Conservation (phyloP, 2,888 invertebrate genomes). For the Periphyllus acericola region DNA sequence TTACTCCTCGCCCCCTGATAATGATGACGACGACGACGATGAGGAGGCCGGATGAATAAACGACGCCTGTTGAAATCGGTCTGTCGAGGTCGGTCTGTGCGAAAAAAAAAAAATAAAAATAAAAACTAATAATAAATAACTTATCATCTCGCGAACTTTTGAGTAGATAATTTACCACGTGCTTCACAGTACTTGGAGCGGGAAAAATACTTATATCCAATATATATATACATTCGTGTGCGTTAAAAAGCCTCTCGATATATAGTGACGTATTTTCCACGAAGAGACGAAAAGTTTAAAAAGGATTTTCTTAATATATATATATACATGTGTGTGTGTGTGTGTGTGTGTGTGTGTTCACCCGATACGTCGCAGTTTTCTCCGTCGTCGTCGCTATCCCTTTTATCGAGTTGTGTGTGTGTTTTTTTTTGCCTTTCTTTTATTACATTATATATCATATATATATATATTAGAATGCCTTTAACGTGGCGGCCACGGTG, state of each 20-base stretch:
- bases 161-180: conserved; percentile 28
- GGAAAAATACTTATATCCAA: neutral
- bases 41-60: neutral
- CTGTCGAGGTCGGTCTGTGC: neutral
- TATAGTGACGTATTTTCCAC: conserved; percentile 8
- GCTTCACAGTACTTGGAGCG: neutral
- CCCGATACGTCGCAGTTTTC: neutral
- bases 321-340: neutral
- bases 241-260: neutral
- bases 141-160: conserved; percentile 33
- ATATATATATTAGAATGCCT: conserved; percentile 10
- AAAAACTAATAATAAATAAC: conserved; percentile 28
- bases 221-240: neutral
- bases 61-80: conserved; percentile 19
- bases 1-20: neutral
- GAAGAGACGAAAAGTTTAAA: conserved; percentile 46
- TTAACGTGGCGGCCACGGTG: neutral
- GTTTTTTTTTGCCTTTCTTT: conserved; percentile 17
- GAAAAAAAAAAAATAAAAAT: neutral
- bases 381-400: neutral
- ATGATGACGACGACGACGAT: neutral
- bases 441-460: conserved; percentile 35
- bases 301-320: conserved; percentile 26
- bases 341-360: neutral
- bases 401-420: conserved; percentile 26